Evolutionary conservation across 1,140 invertebrate genomes (phyloP), one percentile per base, ranked within the genome.

Genomic region (Delia radicum): DNA sequence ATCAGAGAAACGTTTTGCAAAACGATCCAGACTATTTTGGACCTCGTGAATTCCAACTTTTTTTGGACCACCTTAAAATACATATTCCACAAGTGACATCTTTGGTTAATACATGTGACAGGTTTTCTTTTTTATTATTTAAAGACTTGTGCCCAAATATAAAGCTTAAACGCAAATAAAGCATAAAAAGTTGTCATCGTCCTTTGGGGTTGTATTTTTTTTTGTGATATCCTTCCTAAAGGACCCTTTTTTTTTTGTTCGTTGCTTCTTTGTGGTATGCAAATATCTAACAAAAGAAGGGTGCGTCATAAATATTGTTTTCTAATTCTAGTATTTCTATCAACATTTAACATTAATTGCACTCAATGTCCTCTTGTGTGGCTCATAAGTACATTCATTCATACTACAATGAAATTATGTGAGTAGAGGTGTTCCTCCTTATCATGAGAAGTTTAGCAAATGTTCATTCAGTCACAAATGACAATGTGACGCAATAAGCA

Each of bases 301-400:
- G 79, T 83, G 80, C 80, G 80, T 81, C 82, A 83, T 82, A 83
- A 83, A 83, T 82, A 82, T 84, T 81, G 29, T 69, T 33, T 27
- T 69, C n/a, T 2, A 18, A 8, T 27, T 69, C n/a, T 69, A 33
- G 18, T 69, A 37, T 37, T 69, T 18, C 29, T 69, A 33, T 69
- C 65, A 69, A 81, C 81, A 80, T 82, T 82, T 83, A 84, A 84
- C 83, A 84, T 83, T 84, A 84, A 84, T 84, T 84, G 83, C 83
- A 84, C 83, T 84, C 82, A 80, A 84, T 82, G 82, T 84, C 79
- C 82, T 84, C 82, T 84, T 84, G 80, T 84, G 81, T 84, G 82
- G 82, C 82, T 80, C 75, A 80, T 77, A 79, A 83, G 79, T 80
- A 79, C n/a, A n/a, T n/a, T n/a, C n/a, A n/a, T n/a, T n/a, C n/a